Evolutionary conservation across 2,113 vertebrate genomes (phyloP).

Genomic region (Oxyura jamaicensis): DNA sequence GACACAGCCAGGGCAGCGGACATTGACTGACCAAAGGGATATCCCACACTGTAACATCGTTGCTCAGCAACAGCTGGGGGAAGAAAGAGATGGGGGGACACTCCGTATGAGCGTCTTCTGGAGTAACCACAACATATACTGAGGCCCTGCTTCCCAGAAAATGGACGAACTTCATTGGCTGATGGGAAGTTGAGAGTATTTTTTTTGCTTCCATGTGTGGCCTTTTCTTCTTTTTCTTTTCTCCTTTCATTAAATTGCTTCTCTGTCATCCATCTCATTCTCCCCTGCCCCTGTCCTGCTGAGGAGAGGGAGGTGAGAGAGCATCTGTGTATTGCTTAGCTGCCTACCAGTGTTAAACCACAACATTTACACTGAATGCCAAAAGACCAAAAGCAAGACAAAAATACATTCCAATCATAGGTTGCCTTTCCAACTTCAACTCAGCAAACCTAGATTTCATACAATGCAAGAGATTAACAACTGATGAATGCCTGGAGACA

Average conservation of each 20-base stretch:
- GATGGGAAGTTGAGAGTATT: background rate
- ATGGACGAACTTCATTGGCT: background rate
- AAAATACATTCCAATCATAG: background rate
- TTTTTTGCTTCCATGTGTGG: background rate
- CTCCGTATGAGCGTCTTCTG: background rate
- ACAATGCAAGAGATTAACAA: background rate
- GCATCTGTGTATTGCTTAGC: background rate
- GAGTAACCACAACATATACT: accelerated
- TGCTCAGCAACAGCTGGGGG: background rate
- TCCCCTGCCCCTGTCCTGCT: background rate
- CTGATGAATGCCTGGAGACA: background rate
- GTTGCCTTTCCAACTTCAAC: background rate
- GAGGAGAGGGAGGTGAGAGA: background rate
- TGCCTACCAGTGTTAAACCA: background rate
- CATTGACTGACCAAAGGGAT: background rate
- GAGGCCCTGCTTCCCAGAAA: background rate
- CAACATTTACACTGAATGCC: background rate
- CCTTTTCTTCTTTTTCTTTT: background rate
- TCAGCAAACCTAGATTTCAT: background rate
- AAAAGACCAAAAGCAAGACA: background rate
- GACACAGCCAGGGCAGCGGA: background rate
- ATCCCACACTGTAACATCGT: background rate
- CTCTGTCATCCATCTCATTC: background rate
- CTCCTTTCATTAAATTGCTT: background rate
- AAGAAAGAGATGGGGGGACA: accelerated